phyloP scores from a whole-genome alignment of 2,888 invertebrate genomes.

The Apotomis capreana region DNA sequence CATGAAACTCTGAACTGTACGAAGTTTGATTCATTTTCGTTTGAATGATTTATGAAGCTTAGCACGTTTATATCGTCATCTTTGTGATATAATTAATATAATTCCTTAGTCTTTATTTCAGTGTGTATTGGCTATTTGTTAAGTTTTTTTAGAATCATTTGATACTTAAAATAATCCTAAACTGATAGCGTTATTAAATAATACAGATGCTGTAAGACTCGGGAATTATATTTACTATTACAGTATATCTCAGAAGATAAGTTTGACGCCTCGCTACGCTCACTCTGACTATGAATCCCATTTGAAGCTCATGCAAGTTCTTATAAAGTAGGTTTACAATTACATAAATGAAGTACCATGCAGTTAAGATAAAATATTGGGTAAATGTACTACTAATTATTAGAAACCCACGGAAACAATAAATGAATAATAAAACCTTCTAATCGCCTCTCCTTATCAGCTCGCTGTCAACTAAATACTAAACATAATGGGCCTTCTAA shows the following conservation, averaged over 20 bases:
- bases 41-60: not conserved
- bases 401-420: conserved; percentile 76
- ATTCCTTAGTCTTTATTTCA: not conserved
- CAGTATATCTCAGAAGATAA: conserved; percentile 7
- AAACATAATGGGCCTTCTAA: too few relatives aligned
- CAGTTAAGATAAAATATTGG: conserved; percentile 65
- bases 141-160: too few relatives aligned
- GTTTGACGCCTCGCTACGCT: conserved; percentile 11
- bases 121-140: too few relatives aligned
- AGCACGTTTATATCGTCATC: not conserved
- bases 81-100: not conserved
- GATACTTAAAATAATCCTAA: too few relatives aligned
- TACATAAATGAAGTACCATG: conserved; percentile 68
- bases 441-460: conserved; percentile 52
- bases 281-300: conserved; percentile 39
- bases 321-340: conserved; percentile 59
- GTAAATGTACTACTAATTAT: conserved; percentile 54
- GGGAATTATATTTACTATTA: not conserved
- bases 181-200: too few relatives aligned
- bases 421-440: conserved; percentile 82
- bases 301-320: conserved; percentile 72
- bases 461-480: conserved; percentile 53
- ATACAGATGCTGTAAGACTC: too few relatives aligned
- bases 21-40: not conserved
- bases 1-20: not conserved